phyloP scores from a whole-genome alignment of 2,113 vertebrate genomes.

The Patagioenas fasciata region DNA sequence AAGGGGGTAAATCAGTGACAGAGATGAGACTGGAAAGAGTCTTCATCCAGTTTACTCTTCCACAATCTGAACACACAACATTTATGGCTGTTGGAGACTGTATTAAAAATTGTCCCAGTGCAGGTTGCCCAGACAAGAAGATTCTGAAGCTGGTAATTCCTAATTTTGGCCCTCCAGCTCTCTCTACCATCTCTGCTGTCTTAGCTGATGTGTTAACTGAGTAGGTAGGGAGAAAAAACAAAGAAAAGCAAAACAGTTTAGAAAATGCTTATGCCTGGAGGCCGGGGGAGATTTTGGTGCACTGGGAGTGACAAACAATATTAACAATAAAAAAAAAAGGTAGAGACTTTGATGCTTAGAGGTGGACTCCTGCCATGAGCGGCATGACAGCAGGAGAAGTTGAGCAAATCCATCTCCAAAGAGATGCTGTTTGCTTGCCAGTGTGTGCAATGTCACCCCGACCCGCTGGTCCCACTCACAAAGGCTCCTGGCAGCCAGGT shows the following conservation, averaged over 20 bases:
- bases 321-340: not conserved
- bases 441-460: not conserved
- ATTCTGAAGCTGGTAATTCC: not conserved
- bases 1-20: not conserved
- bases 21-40: not conserved
- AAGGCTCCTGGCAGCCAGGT: not conserved
- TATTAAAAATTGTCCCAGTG: not conserved
- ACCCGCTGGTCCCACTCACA: not conserved
- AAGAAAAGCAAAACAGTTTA: not conserved
- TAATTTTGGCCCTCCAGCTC: not conserved
- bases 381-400: rapidly evolving
- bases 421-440: not conserved
- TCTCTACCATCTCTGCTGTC: not conserved
- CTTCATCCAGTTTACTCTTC: not conserved
- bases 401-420: not conserved
- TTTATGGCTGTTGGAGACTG: not conserved
- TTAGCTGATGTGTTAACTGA: not conserved
- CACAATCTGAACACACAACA: not conserved
- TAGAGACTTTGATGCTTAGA: not conserved
- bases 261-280: not conserved
- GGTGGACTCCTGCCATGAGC: rapidly evolving
- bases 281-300: not conserved
- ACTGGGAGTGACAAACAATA: rapidly evolving
- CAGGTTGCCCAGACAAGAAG: not conserved
- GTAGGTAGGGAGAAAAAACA: rapidly evolving